Conservation (phyloP, 2,113 vertebrate species). For the Cololabis saira region DNA sequence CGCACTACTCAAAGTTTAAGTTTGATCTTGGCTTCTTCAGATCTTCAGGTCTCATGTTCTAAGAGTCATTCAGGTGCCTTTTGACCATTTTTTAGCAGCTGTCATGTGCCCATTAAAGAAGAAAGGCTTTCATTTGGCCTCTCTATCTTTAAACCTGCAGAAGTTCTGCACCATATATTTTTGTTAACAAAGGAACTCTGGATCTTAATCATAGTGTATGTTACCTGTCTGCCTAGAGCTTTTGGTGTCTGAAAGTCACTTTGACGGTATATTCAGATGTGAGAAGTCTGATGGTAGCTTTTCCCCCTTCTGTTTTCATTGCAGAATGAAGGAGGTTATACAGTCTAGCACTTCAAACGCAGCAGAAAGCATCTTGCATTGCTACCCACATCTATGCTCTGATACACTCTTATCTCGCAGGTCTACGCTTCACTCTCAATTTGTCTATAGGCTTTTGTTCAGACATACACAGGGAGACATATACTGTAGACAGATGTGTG, state of each 20-base stretch:
- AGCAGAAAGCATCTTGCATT: neutral
- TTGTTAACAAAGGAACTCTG: neutral
- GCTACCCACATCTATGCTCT: neutral
- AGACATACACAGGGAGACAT: neutral
- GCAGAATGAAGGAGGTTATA: neutral
- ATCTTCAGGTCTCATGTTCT: neutral
- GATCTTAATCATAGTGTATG: neutral
- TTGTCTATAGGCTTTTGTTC: neutral
- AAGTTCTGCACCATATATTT: neutral
- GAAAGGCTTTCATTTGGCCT: neutral
- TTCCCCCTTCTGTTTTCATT: too few relatives aligned
- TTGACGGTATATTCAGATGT: neutral
- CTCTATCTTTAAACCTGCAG: neutral
- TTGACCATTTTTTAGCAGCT: neutral
- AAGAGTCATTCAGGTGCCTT: neutral
- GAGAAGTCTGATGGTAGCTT: neutral
- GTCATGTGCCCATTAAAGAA: neutral
- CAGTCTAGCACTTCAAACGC: neutral
- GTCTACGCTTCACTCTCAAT: neutral
- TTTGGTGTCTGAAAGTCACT: neutral
- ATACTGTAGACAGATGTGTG: slow-evolving; percentile 1
- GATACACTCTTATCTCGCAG: neutral
- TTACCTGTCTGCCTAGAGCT: neutral
- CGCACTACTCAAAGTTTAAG: neutral
- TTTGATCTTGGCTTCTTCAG: neutral